phyloP scores from a whole-genome alignment of 2,797 vertebrate genomes.

The Poeciliopsis presidionis region DNA sequence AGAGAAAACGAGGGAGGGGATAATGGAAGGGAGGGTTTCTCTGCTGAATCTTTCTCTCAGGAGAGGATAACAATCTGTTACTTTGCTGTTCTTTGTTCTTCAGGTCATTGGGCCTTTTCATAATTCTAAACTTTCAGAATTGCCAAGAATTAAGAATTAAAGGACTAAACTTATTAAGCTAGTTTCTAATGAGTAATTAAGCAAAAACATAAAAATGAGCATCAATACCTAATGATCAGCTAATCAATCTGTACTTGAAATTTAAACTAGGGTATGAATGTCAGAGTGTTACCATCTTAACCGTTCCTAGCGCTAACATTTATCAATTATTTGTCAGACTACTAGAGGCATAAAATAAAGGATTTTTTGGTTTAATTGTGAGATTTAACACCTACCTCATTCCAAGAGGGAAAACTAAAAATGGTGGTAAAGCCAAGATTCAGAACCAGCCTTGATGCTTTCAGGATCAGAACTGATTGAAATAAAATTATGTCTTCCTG shows the following conservation, averaged over 20 bases:
- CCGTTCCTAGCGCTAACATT: background rate
- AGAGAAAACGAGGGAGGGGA: background rate
- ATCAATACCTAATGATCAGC: background rate
- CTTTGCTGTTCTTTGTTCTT: constrained; percentile 31
- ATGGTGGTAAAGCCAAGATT: background rate
- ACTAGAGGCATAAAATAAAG: background rate
- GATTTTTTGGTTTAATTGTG: background rate
- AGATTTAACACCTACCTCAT: background rate
- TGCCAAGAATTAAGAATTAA: background rate
- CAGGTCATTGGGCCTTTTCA: constrained; percentile 31
- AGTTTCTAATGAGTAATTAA: background rate
- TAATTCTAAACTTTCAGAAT: background rate
- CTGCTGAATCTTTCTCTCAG: constrained; percentile 32
- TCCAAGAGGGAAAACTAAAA: background rate
- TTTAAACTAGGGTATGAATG: background rate
- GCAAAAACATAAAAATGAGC: background rate
- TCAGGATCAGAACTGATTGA: background rate
- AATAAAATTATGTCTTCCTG: background rate
- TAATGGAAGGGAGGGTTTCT: background rate
- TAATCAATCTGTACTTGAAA: background rate
- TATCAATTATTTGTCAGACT: background rate
- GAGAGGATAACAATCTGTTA: constrained; percentile 26
- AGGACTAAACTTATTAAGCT: background rate
- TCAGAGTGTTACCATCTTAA: background rate
- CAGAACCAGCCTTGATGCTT: background rate